These are phyloP conservation scores for Helobdella robusta DNA, from an alignment of 2,888 invertebrate genomes.

Conservation along the genomic window DNA sequence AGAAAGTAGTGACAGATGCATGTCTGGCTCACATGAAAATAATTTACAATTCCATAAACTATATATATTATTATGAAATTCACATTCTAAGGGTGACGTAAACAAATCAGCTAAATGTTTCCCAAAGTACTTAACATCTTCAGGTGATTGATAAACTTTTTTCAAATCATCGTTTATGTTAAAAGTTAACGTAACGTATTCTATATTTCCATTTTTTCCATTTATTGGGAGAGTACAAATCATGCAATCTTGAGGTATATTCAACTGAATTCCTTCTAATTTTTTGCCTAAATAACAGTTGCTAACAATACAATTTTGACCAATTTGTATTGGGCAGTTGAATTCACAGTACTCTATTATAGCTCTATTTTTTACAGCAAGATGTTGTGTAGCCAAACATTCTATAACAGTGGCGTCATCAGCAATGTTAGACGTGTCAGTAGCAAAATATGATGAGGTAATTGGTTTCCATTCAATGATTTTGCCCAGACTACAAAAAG, in stretches of 20 bases:
- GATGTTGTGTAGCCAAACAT: conserved; percentile 37
- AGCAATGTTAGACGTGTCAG: background rate
- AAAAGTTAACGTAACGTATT: conserved; percentile 44
- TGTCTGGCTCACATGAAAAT: conserved; percentile 39
- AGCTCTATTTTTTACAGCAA: conserved; percentile 35
- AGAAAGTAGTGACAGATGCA: conserved; percentile 37
- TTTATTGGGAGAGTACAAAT: conserved; percentile 44
- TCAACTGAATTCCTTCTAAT: too few relatives aligned
- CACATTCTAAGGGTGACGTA: too few relatives aligned
- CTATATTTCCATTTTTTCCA: background rate
- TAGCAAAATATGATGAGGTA: conserved; percentile 35
- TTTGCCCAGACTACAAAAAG: conserved; percentile 37
- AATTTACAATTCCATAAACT: conserved; percentile 41
- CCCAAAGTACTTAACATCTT: conserved; percentile 12
- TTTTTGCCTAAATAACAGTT: too few relatives aligned
- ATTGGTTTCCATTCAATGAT: conserved; percentile 40
- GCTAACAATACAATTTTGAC: conserved; percentile 45
- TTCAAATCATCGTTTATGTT: conserved; percentile 43
- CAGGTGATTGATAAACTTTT: conserved; percentile 27
- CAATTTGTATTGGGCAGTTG: conserved; percentile 40
- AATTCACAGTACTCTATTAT: conserved; percentile 49
- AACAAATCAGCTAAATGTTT: conserved; percentile 14
- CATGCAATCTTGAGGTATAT: too few relatives aligned
- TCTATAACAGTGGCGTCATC: conserved; percentile 44
- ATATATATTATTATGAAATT: too few relatives aligned